These are phyloP conservation scores for Metopia argyrocephala DNA, from an alignment of 2,888 invertebrate species.

Conservation along the genomic window DNA sequence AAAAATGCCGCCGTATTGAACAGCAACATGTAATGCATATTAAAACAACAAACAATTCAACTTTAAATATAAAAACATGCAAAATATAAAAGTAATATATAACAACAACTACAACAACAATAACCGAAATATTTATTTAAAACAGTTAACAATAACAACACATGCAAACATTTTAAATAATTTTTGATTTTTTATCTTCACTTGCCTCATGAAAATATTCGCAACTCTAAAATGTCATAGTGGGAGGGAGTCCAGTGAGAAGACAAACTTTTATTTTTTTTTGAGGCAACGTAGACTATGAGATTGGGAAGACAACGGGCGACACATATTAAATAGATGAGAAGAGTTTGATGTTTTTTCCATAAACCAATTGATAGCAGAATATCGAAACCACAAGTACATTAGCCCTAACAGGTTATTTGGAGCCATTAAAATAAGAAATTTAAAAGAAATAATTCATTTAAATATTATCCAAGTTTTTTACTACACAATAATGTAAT, in stretches of 20 bases:
- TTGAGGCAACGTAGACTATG: conserved; percentile 12
- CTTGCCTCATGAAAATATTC: conserved; percentile 35
- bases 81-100: conserved; percentile 49
- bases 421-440: background rate
- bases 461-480: too few relatives aligned
- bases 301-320: conserved; percentile 1
- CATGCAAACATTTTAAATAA: conserved; percentile 28
- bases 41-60: conserved; percentile 39
- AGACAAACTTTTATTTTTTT: conserved; percentile 16
- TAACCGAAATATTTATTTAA: conserved; percentile 48
- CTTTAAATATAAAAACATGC: conserved; percentile 29
- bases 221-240: conserved; percentile 40
- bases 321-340: conserved; percentile 55
- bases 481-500: too few relatives aligned
- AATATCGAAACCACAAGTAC: background rate
- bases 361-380: conserved; percentile 7
- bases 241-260: conserved; percentile 58
- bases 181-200: conserved; percentile 11
- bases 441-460: conserved; percentile 33
- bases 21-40: conserved; percentile 58
- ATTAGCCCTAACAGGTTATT: conserved; percentile 37
- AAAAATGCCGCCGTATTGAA: conserved; percentile 36
- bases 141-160: conserved; percentile 21
- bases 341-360: conserved; percentile 15
- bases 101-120: background rate